phyloP scores from a whole-genome alignment of 2,113 vertebrate genomes.

The Arizona elegans region DNA sequence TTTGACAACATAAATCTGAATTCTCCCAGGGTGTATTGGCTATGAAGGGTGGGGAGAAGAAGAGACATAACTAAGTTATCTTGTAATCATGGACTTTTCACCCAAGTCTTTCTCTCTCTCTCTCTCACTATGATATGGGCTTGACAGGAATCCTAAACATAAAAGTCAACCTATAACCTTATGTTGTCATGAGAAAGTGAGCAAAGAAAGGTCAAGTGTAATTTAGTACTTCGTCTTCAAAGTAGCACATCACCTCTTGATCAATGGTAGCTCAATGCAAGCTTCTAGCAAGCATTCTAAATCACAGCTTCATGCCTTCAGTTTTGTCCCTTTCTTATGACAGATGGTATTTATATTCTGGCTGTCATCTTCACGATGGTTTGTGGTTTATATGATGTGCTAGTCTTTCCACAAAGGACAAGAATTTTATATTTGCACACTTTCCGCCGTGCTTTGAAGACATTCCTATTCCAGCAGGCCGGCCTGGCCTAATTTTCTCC shows the following conservation, averaged over 20 bases:
- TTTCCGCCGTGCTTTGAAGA: no score
- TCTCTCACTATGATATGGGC: constrained; percentile 28
- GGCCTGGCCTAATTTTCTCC: no score
- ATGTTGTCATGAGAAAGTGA: constrained; percentile 41
- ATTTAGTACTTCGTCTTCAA: constrained; percentile 38
- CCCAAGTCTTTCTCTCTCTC: background rate
- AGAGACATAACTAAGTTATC: constrained; percentile 25
- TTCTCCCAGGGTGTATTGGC: background rate
- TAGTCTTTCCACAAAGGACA: background rate
- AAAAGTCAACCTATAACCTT: constrained; percentile 39
- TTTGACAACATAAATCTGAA: constrained; percentile 31
- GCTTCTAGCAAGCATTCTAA: constrained; percentile 31
- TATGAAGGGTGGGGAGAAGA: background rate
- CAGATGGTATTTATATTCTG: constrained; percentile 15
- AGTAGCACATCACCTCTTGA: constrained; percentile 11
- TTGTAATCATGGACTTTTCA: constrained; percentile 30
- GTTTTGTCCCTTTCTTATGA: background rate
- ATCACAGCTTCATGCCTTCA: constrained; percentile 24
- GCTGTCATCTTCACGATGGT: background rate
- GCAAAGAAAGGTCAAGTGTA: constrained; percentile 35
- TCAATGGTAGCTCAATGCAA: constrained; percentile 23
- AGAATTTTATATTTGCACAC: background rate
- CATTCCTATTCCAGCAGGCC: no score
- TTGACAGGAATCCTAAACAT: constrained; percentile 41
- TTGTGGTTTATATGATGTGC: background rate